A percentile compares a stretch with the other conserved stretches of the same genome.
Evolutionary conservation across 2,888 invertebrate species (phyloP).

Genomic region (Dicyrtomina minuta): DNA sequence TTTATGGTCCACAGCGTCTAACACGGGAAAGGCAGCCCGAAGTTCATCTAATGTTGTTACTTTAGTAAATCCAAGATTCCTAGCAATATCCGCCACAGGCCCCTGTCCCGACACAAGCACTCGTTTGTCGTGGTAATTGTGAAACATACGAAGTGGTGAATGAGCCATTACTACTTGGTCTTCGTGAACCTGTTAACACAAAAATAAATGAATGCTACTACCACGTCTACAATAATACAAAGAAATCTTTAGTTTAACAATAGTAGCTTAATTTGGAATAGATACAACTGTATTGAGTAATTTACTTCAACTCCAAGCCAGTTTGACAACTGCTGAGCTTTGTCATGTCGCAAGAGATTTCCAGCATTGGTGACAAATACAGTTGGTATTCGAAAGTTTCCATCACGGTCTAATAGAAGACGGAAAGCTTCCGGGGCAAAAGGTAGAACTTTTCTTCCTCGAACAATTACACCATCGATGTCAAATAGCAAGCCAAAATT

Average conservation of each 20-base stretch:
- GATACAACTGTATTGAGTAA: background rate
- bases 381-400: conserved; percentile 64
- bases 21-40: conserved; percentile 62
- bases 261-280: background rate
- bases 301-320: conserved; percentile 63
- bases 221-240: background rate
- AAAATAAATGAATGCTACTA: conserved; percentile 9
- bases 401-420: conserved; percentile 60
- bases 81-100: conserved; percentile 61
- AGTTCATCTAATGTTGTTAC: conserved; percentile 64
- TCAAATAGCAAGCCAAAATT: conserved; percentile 67
- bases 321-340: conserved; percentile 64
- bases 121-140: conserved; percentile 64
- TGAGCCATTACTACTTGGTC: conserved; percentile 69
- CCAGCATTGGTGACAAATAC: conserved; percentile 69
- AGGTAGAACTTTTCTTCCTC: conserved; percentile 64
- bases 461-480: conserved; percentile 62
- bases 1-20: conserved; percentile 64
- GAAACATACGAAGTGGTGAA: conserved; percentile 65
- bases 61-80: conserved; percentile 64
- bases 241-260: background rate
- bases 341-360: conserved; percentile 62
- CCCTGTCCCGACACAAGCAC: conserved; percentile 66
- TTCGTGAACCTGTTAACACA: conserved; percentile 58
- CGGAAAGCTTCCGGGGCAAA: conserved; percentile 64